phyloP scores from a whole-genome alignment of 1,140 invertebrate genomes.

The Orius laevigatus region DNA sequence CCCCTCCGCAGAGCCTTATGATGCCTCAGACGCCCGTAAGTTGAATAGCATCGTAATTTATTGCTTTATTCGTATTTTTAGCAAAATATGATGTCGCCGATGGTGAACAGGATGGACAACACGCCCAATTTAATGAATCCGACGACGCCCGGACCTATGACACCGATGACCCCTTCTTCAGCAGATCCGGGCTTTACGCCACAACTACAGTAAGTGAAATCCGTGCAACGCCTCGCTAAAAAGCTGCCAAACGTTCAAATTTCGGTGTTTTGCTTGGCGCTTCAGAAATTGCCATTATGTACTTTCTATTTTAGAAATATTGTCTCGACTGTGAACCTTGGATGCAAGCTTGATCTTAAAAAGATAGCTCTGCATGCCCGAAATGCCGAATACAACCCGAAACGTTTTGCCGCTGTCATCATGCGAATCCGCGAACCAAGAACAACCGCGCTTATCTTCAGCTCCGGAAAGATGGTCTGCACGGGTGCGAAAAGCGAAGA shows the following conservation, averaged over 20 bases:
- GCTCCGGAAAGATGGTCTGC: slow-evolving; percentile 99
- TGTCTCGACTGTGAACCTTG: slow-evolving; percentile 94
- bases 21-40: slow-evolving; percentile 74
- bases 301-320: slow-evolving; percentile 57
- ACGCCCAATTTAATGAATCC: slow-evolving; percentile 32
- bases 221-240: not conserved
- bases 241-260: not conserved
- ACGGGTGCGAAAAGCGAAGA: slow-evolving; percentile 99
- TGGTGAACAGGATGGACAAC: slow-evolving; percentile 32
- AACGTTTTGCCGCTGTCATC: slow-evolving; percentile 98
- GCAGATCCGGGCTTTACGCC: slow-evolving; percentile 87
- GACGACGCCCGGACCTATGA: slow-evolving; percentile 66
- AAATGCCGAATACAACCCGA: slow-evolving; percentile 99
- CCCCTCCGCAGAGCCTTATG: slow-evolving; percentile 59
- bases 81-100: slow-evolving; percentile 74
- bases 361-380: slow-evolving; percentile 97
- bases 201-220: slow-evolving; percentile 67
- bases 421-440: slow-evolving; percentile 98
- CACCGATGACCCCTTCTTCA: slow-evolving; percentile 86
- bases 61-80: slow-evolving; percentile 20
- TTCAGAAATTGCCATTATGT: slow-evolving; percentile 14
- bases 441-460: slow-evolving; percentile 97
- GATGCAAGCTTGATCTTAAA: slow-evolving; percentile 88
- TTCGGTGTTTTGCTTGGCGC: not conserved
- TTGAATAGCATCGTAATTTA: slow-evolving; percentile 10